Percentiles rank a stretch among this genome's conserved stretches.
Conservation (phyloP, 1,140 invertebrate genomes). For the Caenorhabditis elegans region DNA sequence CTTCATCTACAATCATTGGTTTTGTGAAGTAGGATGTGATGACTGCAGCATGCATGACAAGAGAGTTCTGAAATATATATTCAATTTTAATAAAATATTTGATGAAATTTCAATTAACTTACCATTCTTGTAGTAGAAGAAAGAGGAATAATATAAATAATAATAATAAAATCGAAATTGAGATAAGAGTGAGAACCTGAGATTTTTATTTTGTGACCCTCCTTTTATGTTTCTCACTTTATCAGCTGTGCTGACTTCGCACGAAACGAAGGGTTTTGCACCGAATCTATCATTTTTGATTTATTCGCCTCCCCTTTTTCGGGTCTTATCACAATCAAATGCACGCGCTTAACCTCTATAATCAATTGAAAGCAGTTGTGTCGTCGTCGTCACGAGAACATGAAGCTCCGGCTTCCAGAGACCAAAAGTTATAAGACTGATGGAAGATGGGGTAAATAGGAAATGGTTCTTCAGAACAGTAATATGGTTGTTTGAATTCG, state of each 20-base stretch:
- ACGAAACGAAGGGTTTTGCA: not conserved
- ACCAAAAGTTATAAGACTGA: not conserved
- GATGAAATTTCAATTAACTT: not conserved
- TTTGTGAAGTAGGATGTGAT: not conserved
- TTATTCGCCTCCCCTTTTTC: not conserved
- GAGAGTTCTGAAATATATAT: not conserved
- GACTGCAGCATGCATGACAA: not conserved
- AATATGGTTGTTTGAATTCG: too few species aligned
- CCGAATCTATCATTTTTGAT: not conserved
- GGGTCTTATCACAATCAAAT: not conserved
- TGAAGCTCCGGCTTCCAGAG: not conserved
- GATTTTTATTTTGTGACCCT: not conserved
- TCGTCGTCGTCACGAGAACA: not conserved
- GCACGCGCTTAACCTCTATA: conserved; percentile 10
- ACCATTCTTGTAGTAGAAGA: not conserved
- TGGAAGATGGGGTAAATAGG: not conserved
- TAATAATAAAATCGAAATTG: not conserved
- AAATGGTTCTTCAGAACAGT: too few species aligned
- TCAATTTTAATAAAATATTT: not conserved
- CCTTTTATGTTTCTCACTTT: not conserved
- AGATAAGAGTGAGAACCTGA: not conserved
- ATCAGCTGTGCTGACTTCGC: conserved; percentile 1
- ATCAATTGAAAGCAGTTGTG: too few species aligned
- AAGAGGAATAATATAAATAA: not conserved
- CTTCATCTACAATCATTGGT: not conserved